phyloP scores from a whole-genome alignment of 2,113 vertebrate genomes.

The Protomyctophum bolini region DNA sequence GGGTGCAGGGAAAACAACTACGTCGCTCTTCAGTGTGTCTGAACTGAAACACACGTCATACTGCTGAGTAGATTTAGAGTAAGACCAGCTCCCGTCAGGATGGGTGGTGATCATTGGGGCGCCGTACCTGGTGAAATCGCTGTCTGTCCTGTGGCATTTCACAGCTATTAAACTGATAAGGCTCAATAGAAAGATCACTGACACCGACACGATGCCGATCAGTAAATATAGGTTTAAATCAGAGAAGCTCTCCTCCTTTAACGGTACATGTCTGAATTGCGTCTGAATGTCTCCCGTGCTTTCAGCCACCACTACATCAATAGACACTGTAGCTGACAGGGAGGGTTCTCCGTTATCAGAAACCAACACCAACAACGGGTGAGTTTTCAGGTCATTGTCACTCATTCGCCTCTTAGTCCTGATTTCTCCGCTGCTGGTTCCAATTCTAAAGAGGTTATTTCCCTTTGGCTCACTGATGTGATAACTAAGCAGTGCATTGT shows the following conservation, averaged over 20 bases:
- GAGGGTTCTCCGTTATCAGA: slow-evolving; percentile 68
- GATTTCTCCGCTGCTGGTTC: slow-evolving; percentile 79
- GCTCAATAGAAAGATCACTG: slow-evolving; percentile 61
- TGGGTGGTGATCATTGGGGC: slow-evolving; percentile 67
- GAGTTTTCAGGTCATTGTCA: slow-evolving; percentile 65
- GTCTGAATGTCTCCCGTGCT: slow-evolving; percentile 53
- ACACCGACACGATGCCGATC: slow-evolving; percentile 58
- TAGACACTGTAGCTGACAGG: slow-evolving; percentile 60
- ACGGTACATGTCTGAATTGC: slow-evolving; percentile 43
- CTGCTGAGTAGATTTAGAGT: slow-evolving; percentile 69
- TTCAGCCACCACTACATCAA: slow-evolving; percentile 65
- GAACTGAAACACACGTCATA: slow-evolving; percentile 70
- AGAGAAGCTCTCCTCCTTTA: slow-evolving; percentile 58
- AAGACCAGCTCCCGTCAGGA: slow-evolving; percentile 66
- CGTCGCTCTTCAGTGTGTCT: slow-evolving; percentile 65
- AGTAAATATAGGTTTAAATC: slow-evolving; percentile 64
- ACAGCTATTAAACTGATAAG: slow-evolving; percentile 59
- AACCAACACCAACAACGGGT: slow-evolving; percentile 59
- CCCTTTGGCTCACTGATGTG: slow-evolving; percentile 76
- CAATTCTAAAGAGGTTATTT: slow-evolving; percentile 76
- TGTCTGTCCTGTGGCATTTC: slow-evolving; percentile 56
- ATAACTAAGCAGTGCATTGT: slow-evolving; percentile 79
- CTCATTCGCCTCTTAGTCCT: slow-evolving; percentile 69
- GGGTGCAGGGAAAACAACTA: slow-evolving; percentile 60
- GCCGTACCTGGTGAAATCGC: slow-evolving; percentile 50